Evolutionary conservation across 2,888 invertebrate genomes (phyloP).

Genomic region (Andrena hattorfiana): DNA sequence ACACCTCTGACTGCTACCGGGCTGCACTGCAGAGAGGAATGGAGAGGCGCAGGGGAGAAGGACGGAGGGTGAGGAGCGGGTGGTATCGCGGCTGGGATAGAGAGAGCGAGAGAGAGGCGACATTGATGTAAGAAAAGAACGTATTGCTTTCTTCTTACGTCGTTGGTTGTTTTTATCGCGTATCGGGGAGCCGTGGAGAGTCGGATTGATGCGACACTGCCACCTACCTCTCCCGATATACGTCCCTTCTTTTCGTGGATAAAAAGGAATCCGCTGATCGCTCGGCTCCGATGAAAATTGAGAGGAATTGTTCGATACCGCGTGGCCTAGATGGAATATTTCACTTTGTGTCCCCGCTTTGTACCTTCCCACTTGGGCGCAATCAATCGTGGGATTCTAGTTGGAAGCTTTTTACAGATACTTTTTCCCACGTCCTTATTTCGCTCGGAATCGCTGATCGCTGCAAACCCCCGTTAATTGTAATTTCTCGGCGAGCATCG

Average conservation of each 20-base stretch:
- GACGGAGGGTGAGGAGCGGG: slow-evolving; percentile 12
- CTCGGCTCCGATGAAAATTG: slow-evolving; percentile 48
- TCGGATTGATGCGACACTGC: slow-evolving; percentile 56
- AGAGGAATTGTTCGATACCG: slow-evolving; percentile 33
- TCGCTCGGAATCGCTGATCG: not conserved
- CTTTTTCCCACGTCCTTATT: slow-evolving; percentile 4
- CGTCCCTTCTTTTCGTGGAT: slow-evolving; percentile 28
- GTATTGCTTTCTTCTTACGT: slow-evolving; percentile 65
- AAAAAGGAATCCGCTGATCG: slow-evolving; percentile 47
- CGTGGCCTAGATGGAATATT: slow-evolving; percentile 33
- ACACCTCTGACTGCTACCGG: slow-evolving; percentile 63
- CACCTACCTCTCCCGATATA: slow-evolving; percentile 16
- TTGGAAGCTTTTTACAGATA: slow-evolving; percentile 5
- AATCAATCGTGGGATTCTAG: slow-evolving; percentile 25
- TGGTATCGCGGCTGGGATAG: slow-evolving; percentile 1
- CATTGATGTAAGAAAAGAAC: slow-evolving; percentile 67
- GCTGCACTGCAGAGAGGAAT: slow-evolving; percentile 13
- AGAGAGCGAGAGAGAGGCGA: slow-evolving; percentile 21
- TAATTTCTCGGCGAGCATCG: slow-evolving; percentile 15
- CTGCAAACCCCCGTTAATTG: slow-evolving; percentile 26
- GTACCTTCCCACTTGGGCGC: not conserved
- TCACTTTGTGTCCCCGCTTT: slow-evolving; percentile 29
- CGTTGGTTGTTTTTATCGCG: slow-evolving; percentile 62
- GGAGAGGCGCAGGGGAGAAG: slow-evolving; percentile 12
- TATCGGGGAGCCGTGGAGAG: slow-evolving; percentile 29